Base-by-base conservation (phyloP, 2,797 vertebrate genomes). In the Paratrypauchen microcephalus region DNA sequence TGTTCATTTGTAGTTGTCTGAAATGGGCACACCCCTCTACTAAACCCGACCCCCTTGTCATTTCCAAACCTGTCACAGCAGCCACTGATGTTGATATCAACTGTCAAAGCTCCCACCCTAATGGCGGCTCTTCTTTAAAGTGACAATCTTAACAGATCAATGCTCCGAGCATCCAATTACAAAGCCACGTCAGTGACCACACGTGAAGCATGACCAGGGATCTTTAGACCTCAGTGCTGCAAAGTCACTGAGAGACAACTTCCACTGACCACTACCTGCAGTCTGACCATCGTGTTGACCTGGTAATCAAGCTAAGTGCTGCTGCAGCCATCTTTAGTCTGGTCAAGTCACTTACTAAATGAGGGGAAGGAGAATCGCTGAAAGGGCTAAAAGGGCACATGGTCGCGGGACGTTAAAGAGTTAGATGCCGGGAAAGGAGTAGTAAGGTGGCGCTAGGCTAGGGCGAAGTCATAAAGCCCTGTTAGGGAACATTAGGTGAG, bases 401-500 rank as follows among this genome's bases (percentile, higher is more conserved):
- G 67, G 66, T 65, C 73, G 69, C 21, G 12, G 89, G 89, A 88
- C 89, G 91, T 92, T 91, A 92, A 91, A 83, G 80, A 89, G 91
- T 93, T 93, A 93, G 92, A 93, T 92, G 92, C 88, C 78, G 45
- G 91, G 88, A 91, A 61, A 90, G 83, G 73, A 86, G 87, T 81
- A 81, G 79, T 82, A 86, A 92, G 91, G 90, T 92, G 89, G 69
- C 52, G 88, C 91, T 91, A 90, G 87, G 88, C 90, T 92, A 90
- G 81, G 89, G 84, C 18, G 72, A 77, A 78, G 86, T 88, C 82
- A 86, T 92, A 90, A 92, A 91, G 90, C 81, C 84, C 82, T 89
- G 87, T 91, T 93, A 92, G 87, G 91, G 84, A 91, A 92, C 91
- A 93, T 92, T 92, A 92, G 74, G 76, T 88, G 80, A 79, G 89